Conservation (phyloP, 2,888 invertebrate species). For the Leistus spinibarbis region DNA sequence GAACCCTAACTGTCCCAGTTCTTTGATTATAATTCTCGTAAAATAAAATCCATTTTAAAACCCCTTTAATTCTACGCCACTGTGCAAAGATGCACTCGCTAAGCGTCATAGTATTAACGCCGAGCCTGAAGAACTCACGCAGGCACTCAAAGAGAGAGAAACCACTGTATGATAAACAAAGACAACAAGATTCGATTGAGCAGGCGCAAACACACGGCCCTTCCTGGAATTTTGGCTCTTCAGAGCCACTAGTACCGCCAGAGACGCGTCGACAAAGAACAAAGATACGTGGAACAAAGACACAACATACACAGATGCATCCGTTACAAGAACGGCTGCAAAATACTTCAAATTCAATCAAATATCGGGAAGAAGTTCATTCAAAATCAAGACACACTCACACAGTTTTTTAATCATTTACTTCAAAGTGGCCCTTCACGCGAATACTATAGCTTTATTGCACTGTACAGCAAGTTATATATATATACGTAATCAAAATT, state of each 20-base stretch:
- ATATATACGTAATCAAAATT: too few species aligned
- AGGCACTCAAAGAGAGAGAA: not conserved
- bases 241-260: not conserved
- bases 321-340: too few species aligned
- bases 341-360: too few species aligned
- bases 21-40: not conserved
- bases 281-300: too few species aligned
- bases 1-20: too few species aligned
- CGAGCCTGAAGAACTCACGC: not conserved
- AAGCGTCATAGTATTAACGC: conserved; percentile 7
- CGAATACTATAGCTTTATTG: too few species aligned
- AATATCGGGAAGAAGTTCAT: too few species aligned
- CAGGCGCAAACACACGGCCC: not conserved
- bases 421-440: too few species aligned
- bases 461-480: too few species aligned
- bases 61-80: not conserved
- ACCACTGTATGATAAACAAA: not conserved
- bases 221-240: not conserved
- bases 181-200: not conserved
- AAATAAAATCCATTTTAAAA: not conserved
- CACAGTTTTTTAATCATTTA: too few species aligned
- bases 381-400: too few species aligned
- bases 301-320: too few species aligned
- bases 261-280: not conserved
- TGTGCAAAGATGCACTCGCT: conserved; percentile 3